A percentile compares a stretch with the other conserved stretches of the same genome.
phyloP scores from a whole-genome alignment of 1,140 invertebrate species.

The Brachionus sp. region DNA sequence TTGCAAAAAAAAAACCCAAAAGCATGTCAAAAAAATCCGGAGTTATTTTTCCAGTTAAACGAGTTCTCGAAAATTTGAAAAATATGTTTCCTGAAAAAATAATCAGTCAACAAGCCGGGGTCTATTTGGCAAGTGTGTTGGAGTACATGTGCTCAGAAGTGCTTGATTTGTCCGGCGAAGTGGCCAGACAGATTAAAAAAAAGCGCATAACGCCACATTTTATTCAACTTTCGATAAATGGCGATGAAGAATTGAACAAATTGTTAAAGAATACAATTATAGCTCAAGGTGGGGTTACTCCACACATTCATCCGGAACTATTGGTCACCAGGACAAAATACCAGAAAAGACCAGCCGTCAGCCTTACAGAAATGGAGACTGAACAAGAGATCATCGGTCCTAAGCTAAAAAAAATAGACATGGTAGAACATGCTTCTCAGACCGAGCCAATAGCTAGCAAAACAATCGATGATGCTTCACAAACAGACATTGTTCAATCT shows the following conservation, averaged over 20 bases:
- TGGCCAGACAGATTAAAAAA: not conserved
- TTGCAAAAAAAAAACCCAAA: conserved; percentile 5
- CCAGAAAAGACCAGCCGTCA: not conserved
- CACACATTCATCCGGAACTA: conserved; percentile 17
- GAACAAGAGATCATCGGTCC: not conserved
- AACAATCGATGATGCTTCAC: not conserved
- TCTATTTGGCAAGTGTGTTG: conserved; percentile 28
- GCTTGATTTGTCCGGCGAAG: not conserved
- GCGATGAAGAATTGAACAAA: conserved; percentile 1
- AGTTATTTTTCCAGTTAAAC: conserved; percentile 24
- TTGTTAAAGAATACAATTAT: conserved; percentile 37
- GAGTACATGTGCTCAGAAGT: conserved; percentile 32
- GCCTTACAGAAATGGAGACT: not conserved
- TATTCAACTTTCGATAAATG: conserved; percentile 1
- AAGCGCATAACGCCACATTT: conserved; percentile 32
- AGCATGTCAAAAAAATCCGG: conserved; percentile 5
- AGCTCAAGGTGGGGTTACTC: conserved; percentile 33
- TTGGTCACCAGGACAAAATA: not conserved
- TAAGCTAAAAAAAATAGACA: not conserved
- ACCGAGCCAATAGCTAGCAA: not conserved
- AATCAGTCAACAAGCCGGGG: not conserved
- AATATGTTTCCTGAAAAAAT: not conserved
- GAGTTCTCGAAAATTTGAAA: not conserved
- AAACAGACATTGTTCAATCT: not conserved
- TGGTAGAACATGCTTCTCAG: not conserved